Base-by-base conservation (phyloP, 2,888 invertebrate species). In the Oscheius myriophilus region DNA sequence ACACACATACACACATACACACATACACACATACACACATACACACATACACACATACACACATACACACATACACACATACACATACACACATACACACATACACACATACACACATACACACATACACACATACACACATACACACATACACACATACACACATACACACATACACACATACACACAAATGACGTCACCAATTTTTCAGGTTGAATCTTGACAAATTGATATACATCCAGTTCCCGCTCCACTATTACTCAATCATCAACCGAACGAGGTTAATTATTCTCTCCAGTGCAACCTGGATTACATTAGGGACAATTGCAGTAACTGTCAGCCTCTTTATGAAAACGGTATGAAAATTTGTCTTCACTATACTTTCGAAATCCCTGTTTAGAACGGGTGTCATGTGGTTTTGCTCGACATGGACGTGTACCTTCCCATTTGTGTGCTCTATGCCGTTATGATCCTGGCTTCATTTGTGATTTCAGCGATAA, bases 191-290 rank as follows among this genome's bases (percentile, higher is more conserved):
- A n/a, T n/a, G n/a, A n/a, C n/a, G n/a, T n/a, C n/a, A n/a, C 33
- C 33, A 33, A 6, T 9, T 33, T 33, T 79, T 65, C 51, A 82
- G 82, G 83, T 63, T 84, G 41, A 84, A 84, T 58, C 69, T 84
- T 25, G 84, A 84, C 69, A 84, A 84, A 65, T 70, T 85, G 14
- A 76, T 85, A 55, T 85, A 77, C 72, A 86, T 85, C 61, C 81
- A 83, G 69, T 84, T 75, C 54, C 85, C 85, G 0, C 73, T 85
- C 3, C 85, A 85, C 66, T 85, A 85, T 62, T 85, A 84, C 69
- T 72, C 76, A 49, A 76, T 85, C 21, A 82, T 85, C 43, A 83
- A 66, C 59, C 75, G 84, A 18, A 70, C 45, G 21, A 63, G 79
- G 2, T 67, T 85, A 1, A 58, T 82, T 9, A 63, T 77, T 52